Evolutionary conservation across 2,113 vertebrate genomes (phyloP), one percentile per base, ranked within the genome.

Genomic region (Neolamprologus devosi): DNA sequence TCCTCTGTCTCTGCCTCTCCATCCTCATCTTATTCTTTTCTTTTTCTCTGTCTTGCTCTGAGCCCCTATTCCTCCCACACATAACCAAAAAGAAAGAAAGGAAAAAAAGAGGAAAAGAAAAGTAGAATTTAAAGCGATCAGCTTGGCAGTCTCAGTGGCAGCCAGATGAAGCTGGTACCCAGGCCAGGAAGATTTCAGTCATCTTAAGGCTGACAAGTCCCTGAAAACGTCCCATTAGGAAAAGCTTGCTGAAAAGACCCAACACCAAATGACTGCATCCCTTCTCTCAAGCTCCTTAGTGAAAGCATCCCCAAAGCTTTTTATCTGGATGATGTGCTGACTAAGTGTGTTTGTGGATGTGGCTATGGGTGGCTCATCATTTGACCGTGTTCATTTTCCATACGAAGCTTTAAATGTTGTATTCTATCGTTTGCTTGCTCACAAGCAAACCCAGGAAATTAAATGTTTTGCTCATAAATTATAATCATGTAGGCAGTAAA

Each of bases 171-270:
- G 82, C 90, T 88, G 89, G 90, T 88, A 90, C 92, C 85, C 94
- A 85, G 91, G 93, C 91, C 91, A 78, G 92, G 86, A 89, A 92
- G 96, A 96, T 95, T 96, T 95, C 94, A 94, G 96, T 96, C 95
- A 92, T 96, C 95, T 96, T 95, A 96, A 94, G 88, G 92, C 91
- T 96, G 94, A 95, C 91, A 95, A 95, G 92, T 94, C 92, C 89
- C 92, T 92, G 94, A 95, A 96, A 95, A 94, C 82, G 91, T 93
- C 91, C 95, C 90, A 96, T 97, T 96, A 96, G 93, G 91, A 94
- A 93, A 92, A 94, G 89, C 95, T 92, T 92, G 89, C 89, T 91
- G 92, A 94, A 94, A 95, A 93, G 91, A 92, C 90, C 91, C 88
- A 79, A 75, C 53, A 91, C 83, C 90, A 95, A 93, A 94, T 93